A percentile compares a stretch with the other conserved stretches of the same genome.
These are phyloP conservation scores for Strongylocentrotus purpuratus DNA, from an alignment of 35 echinoderm and acorn worm genomes.

Conservation along the genomic window DNA sequence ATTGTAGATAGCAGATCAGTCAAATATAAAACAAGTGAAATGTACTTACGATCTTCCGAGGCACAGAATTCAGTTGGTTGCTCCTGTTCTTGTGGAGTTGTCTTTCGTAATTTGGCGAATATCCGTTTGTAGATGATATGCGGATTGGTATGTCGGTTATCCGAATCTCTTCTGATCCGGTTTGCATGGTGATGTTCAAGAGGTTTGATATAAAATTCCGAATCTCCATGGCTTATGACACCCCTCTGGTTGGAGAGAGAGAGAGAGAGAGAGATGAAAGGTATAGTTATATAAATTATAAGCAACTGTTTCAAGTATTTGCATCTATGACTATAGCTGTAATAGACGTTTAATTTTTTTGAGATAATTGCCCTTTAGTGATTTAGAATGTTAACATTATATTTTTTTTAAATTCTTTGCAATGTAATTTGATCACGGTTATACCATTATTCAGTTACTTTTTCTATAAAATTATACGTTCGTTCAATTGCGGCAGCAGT, in stretches of 20 bases:
- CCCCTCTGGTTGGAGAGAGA: not conserved
- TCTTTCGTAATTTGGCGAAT: not conserved
- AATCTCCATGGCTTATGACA: slow-evolving; percentile 1
- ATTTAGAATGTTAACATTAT: not conserved
- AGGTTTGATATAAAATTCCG: slow-evolving; percentile 9
- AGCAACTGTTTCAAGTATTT: too few relatives aligned
- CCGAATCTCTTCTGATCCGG: slow-evolving; percentile 17
- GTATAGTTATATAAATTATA: too few relatives aligned
- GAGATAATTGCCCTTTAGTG: not conserved
- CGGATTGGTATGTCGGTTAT: slow-evolving; percentile 15
- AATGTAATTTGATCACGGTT: too few relatives aligned
- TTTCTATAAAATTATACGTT: too few relatives aligned
- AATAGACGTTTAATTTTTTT: too few relatives aligned
- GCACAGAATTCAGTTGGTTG: slow-evolving; percentile 17
- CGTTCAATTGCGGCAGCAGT: too few relatives aligned
- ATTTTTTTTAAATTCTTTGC: too few relatives aligned
- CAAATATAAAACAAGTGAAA: too few relatives aligned
- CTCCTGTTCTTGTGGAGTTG: not conserved
- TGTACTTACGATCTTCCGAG: slow-evolving; percentile 15
- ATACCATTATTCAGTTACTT: too few relatives aligned
- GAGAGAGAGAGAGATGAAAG: not conserved
- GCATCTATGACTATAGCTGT: too few relatives aligned
- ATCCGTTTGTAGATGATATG: slow-evolving; percentile 16
- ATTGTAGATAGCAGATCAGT: too few relatives aligned
- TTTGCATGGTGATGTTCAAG: not conserved